Conservation (phyloP, 2,888 invertebrate genomes). For the Dasysyrphus albostriatus region DNA sequence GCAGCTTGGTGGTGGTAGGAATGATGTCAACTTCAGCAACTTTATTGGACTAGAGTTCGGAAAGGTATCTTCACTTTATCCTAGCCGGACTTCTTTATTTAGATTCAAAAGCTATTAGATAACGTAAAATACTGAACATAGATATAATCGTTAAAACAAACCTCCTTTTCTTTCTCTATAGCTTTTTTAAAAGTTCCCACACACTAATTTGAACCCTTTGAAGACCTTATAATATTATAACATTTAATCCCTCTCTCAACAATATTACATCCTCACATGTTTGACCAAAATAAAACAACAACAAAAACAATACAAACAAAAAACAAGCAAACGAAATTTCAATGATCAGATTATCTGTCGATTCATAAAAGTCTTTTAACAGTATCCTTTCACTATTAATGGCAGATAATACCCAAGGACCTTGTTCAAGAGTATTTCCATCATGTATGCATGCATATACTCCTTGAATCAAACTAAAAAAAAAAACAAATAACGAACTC, state of each 20-base stretch:
- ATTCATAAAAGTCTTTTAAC: constrained; percentile 59
- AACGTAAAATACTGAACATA: too few species aligned
- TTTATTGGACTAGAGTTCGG: too few species aligned
- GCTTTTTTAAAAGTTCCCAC: constrained; percentile 11
- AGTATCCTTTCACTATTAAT: constrained; percentile 61
- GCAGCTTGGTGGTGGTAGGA: too few species aligned
- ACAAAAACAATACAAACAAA: not conserved
- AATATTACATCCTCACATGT: not conserved
- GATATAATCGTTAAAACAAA: not conserved
- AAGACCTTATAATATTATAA: not conserved
- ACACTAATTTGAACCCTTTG: constrained; percentile 7
- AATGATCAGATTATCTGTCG: constrained; percentile 73
- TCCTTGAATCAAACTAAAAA: constrained; percentile 36
- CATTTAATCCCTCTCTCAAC: constrained; percentile 8
- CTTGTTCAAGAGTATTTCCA: constrained; percentile 47
- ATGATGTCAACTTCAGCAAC: too few species aligned
- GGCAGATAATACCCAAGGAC: constrained; percentile 66
- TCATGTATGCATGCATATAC: not conserved
- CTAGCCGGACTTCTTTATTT: too few species aligned
- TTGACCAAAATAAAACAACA: constrained; percentile 27
- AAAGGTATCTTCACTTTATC: too few species aligned
- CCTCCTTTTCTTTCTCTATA: not conserved
- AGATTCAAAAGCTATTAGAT: too few species aligned
- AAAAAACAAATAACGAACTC: constrained; percentile 37
- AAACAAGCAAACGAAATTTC: constrained; percentile 58